Evolutionary conservation across 1,140 invertebrate genomes (phyloP), one percentile per base, ranked within the genome.

Genomic region (Mya arenaria): DNA sequence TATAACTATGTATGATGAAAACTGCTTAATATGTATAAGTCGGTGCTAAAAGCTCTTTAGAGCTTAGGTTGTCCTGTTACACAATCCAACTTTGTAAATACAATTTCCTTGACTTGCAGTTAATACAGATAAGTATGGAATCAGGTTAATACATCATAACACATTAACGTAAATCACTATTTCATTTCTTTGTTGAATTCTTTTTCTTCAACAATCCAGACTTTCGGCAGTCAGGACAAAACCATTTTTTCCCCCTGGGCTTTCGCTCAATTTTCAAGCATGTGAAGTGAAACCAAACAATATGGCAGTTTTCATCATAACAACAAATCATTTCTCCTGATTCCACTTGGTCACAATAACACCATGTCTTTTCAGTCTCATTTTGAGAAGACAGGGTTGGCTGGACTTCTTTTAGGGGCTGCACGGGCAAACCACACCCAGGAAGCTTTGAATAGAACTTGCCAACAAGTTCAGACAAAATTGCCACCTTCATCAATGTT

Each of bases 301-400:
- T 75, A 4, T 66, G 25, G 36, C 75, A 78, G 44, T 66, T 55
- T 68, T 66, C 44, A n/a, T 78, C 68, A 28, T 78, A 60, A 78
- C 75, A 78, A 6, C 0, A 30, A 3, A 78, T 36, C 44, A 78
- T 78, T 56, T 78, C 36, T 10, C 75, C 63, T 28, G 32, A 78
- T 56, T 78, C 75, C 19, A 78, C 75, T 36, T 78, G 75, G 36
- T 78, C 63, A 68, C 75, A 78, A 52, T 56, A 68, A 36, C 75
- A 75, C 36, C 73, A 75, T 30, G 13, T 66, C 37, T 68, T 17
- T 78, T 78, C 75, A n/a, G n/a, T n/a, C 15, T 37, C 34, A 39
- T 19, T 25, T 36, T 25, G 17, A 37, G 15, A n/a, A 37, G 0
- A 39, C 28, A 6, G 8, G n/a, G n/a, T n/a, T n/a, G n/a, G 5